Base-by-base conservation (phyloP, 1,140 invertebrate genomes). In the Cotesia glomerata region DNA sequence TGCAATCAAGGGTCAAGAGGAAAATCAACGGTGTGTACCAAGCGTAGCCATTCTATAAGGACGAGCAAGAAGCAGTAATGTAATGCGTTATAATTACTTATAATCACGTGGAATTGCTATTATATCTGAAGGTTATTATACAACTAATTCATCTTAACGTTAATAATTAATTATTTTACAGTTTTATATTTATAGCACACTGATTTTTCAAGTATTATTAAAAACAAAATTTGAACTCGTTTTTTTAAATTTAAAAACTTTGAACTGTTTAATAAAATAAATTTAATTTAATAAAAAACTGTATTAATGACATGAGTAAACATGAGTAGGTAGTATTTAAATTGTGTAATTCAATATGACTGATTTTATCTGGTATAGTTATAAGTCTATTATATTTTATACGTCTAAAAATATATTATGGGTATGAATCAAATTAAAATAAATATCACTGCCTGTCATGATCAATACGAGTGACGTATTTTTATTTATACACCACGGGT, bases 21-120 rank as follows among this genome's bases (percentile, higher is more conserved):
- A 74, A 79, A 79, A 79, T 72, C 70, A 76, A 61, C 74, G 75
- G 71, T 73, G 76, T 74, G 75, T 77, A 73, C 75, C 70, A 72
- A 79, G 75, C 76, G 75, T 79, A 73, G 72, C 74, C 69, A 72
- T 76, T 76, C 65, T 68, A 73, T 45, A 69, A 71, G 51, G 51
- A 36, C 35, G 45, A 66, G 65, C 62, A 76, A 75, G 73, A 74
- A 77, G 75, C 68, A 68, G 74, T 75, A 75, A 75, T 73, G 67
- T 59, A 68, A 75, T 71, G 71, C 73, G 75, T 78, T 74, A 78
- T 80, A 80, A 80, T 80, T 78, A 77, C 77, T 71, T 56, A 69
- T 74, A 77, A 79, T 71, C 76, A 76, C 76, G 74, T 71, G 68
- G 74, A 75, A 79, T 76, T 64, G 72, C 69, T 73, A 73, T 26